Evolutionary conservation across 2,113 vertebrate species (phyloP).

Genomic region (Alces alces): DNA sequence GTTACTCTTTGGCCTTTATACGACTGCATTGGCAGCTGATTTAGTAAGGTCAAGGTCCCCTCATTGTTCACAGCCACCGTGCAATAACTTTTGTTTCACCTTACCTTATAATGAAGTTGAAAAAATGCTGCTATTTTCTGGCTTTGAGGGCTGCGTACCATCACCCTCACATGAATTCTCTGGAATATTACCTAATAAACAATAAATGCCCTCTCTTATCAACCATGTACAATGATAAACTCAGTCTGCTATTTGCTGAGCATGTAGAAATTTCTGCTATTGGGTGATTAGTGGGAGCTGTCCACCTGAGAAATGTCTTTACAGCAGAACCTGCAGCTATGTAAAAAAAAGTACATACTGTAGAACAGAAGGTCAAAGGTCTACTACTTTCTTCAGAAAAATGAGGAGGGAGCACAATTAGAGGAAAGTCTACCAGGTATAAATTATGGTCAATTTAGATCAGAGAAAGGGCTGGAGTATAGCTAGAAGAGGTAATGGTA

Average conservation of each 20-base stretch:
- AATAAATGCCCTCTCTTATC: constrained; percentile 64
- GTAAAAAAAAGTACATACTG: neutral
- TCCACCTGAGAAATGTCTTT: constrained; percentile 36
- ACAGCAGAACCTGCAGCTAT: neutral
- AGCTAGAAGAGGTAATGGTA: neutral
- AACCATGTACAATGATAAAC: constrained; percentile 52
- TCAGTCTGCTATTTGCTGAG: constrained; percentile 49
- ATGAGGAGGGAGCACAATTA: neutral
- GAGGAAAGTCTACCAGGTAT: neutral
- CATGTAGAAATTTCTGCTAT: constrained; percentile 31
- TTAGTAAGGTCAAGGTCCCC: constrained; percentile 49
- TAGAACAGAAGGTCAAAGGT: neutral
- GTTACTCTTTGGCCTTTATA: constrained; percentile 49
- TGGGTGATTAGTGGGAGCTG: constrained; percentile 42
- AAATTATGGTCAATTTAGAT: constrained; percentile 1
- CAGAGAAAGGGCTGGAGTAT: neutral
- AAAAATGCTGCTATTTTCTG: constrained; percentile 56
- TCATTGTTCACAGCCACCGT: constrained; percentile 43
- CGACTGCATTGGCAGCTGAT: neutral
- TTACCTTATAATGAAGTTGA: constrained; percentile 46
- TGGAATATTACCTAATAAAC: constrained; percentile 58
- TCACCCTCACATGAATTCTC: constrained; percentile 44
- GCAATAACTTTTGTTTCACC: constrained; percentile 53
- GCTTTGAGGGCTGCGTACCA: neutral
- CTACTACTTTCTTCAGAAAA: neutral